Evolutionary conservation across 2,888 invertebrate species (phyloP).

Genomic region (Pandemis corylana): DNA sequence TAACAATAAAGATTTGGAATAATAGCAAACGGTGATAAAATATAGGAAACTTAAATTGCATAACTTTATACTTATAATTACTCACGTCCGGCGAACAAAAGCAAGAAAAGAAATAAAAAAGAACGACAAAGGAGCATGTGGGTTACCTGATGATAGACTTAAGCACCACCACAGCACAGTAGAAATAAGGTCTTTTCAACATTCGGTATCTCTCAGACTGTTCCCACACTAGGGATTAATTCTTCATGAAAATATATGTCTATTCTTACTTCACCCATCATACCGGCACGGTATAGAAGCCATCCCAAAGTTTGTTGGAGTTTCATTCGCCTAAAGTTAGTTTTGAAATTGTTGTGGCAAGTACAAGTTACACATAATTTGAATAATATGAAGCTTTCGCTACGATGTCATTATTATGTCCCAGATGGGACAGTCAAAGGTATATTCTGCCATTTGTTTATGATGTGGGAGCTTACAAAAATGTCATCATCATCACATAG

Average conservation of each 20-base stretch:
- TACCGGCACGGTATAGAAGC: background rate
- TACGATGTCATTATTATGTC: slow-evolving; percentile 1
- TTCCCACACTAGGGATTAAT: background rate
- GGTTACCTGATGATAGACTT: too few relatives aligned
- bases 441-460: background rate
- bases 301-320: slow-evolving; percentile 11
- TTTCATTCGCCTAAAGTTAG: slow-evolving; percentile 16
- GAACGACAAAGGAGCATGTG: too few relatives aligned
- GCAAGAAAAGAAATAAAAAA: too few relatives aligned
- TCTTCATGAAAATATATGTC: slow-evolving; percentile 15
- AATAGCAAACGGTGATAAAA: too few relatives aligned
- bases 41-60: too few relatives aligned
- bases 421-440: slow-evolving; percentile 3
- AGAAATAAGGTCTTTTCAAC: too few relatives aligned
- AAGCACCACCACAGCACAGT: too few relatives aligned
- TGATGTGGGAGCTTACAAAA: background rate
- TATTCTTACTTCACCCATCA: slow-evolving; percentile 11
- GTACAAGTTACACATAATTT: slow-evolving; percentile 19
- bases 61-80: too few relatives aligned
- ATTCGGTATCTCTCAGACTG: background rate
- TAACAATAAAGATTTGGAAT: too few relatives aligned
- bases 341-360: slow-evolving; percentile 19
- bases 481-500: too few relatives aligned
- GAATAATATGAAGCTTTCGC: slow-evolving; percentile 15
- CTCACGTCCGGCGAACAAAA: too few relatives aligned